These are phyloP conservation scores for Acrocephalus arundinaceus DNA, from an alignment of 2,113 vertebrate genomes.

Conservation along the genomic window DNA sequence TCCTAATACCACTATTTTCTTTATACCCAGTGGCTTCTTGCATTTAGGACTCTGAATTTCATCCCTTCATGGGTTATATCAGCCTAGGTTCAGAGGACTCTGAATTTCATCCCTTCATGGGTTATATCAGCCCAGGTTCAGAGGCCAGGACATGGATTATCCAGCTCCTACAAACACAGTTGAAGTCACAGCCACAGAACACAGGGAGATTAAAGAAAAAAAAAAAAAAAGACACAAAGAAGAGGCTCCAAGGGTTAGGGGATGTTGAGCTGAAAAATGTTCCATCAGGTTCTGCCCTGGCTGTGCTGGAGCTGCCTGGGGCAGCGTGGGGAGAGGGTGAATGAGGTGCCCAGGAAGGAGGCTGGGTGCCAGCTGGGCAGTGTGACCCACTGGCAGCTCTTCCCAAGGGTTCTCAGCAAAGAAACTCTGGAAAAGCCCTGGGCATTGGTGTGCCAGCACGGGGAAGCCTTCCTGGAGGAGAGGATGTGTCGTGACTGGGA, in stretches of 20 bases:
- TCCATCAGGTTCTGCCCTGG: background rate
- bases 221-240: background rate
- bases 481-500: background rate
- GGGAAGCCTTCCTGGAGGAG: constrained; percentile 9
- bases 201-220: background rate
- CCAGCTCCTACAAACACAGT: rapidly evolving
- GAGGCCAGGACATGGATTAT: background rate
- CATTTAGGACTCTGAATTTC: background rate
- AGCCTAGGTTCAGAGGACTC: background rate
- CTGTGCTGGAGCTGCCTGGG: background rate
- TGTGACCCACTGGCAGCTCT: background rate
- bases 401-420: background rate
- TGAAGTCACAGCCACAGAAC: constrained; percentile 1
- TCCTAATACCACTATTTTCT: background rate
- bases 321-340: background rate
- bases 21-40: background rate
- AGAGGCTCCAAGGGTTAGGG: constrained; percentile 42
- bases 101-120: background rate
- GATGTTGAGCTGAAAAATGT: constrained; percentile 37
- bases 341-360: constrained; percentile 49
- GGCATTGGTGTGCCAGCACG: background rate
- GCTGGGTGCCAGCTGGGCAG: constrained; percentile 18
- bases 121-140: background rate
- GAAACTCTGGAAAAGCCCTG: background rate
- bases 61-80: background rate